These are phyloP conservation scores for Carlito syrichta DNA, from an alignment of 2,113 vertebrate genomes.

Conservation along the genomic window DNA sequence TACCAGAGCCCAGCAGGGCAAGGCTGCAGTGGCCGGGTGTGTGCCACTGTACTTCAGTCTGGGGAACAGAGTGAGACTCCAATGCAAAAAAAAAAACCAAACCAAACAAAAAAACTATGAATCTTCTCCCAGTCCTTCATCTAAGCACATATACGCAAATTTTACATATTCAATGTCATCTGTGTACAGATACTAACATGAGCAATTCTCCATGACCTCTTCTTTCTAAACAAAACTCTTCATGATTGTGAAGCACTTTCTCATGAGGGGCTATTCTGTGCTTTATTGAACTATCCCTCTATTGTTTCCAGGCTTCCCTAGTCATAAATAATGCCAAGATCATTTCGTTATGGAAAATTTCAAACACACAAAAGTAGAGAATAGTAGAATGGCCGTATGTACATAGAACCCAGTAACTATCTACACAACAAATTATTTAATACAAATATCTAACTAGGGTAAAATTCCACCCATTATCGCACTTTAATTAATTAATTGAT, in stretches of 20 bases:
- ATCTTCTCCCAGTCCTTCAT: neutral
- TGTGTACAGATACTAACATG: neutral
- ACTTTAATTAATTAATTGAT: too few relatives aligned
- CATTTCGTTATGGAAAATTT: neutral
- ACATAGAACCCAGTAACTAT: neutral
- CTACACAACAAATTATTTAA: neutral
- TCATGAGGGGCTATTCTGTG: neutral
- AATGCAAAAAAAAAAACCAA: too few relatives aligned
- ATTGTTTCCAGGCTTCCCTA: neutral
- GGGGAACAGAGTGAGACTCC: too few relatives aligned
- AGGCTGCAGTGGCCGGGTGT: too few relatives aligned
- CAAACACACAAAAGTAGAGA: neutral
- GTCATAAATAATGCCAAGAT: neutral
- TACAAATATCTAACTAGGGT: neutral
- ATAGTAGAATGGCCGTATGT: neutral
- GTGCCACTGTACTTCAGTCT: too few relatives aligned
- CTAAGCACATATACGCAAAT: neutral
- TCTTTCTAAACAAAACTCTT: neutral
- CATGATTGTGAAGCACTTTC: neutral
- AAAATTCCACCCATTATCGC: neutral
- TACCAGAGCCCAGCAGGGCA: too few relatives aligned
- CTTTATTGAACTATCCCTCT: neutral
- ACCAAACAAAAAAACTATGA: neutral
- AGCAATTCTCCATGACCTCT: neutral
- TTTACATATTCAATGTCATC: neutral